Evolutionary conservation across 2,797 vertebrate genomes (phyloP), one percentile per base, ranked within the genome.

Genomic region (Rhinatrema bivittatum): DNA sequence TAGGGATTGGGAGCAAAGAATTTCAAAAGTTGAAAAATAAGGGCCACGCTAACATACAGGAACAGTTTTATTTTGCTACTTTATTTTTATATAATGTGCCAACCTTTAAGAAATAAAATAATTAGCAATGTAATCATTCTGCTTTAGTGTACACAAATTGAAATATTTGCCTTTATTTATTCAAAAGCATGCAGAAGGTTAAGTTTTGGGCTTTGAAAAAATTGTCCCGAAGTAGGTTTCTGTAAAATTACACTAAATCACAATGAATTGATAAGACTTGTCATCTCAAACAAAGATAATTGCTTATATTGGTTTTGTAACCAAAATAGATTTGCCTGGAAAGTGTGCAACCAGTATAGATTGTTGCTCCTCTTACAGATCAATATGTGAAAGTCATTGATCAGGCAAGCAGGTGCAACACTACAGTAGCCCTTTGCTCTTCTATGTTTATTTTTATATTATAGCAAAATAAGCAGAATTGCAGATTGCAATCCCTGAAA

Each of bases 231-330:
- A 82, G 74, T 76, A 68, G n/a, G 72, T 70, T 76, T 58, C 72
- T 78, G 78, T 81, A 82, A 84, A 79, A 78, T 82, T 81, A 82
- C 78, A 81, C 73, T 80, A 79, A 82, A 78, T 79, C 74, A 78
- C 74, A 66, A 68, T 76, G 78, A 81, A 84, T 78, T 84, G 81
- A 86, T 86, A 81, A 80, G 75, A 81, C 61, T 72, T 85, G 82
- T 79, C 82, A 85, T 82, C 71, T 81, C 73, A 71, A 78, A 81
- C 76, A 81, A 83, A 84, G 77, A 78, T 84, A 86, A 86, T 82
- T 84, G 82, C 75, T 72, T 65, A 65, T 78, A 82, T 80, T 84
- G 78, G 72, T 82, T 81, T 80, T 80, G 72, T 80, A 75, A n/a
- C 70, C 78, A 79, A 84, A 86, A 76, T 78, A 84, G 75, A 70